Evolutionary conservation across 2,797 vertebrate genomes (phyloP).

Genomic region (Chiroxiphia lanceolata): DNA sequence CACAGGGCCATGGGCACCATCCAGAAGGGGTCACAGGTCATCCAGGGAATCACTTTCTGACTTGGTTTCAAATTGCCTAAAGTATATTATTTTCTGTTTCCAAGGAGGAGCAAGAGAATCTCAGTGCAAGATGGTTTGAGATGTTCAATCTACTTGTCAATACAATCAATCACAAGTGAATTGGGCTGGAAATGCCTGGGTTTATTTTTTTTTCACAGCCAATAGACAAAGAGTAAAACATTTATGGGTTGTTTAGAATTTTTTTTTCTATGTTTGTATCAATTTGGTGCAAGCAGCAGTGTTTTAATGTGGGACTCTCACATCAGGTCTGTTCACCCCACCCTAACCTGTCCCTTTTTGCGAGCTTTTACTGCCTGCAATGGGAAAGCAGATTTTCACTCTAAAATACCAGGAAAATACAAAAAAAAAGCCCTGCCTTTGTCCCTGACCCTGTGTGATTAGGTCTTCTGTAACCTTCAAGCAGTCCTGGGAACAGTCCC

Average conservation of each 20-base stretch:
- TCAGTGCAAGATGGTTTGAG: background rate
- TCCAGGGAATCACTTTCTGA: background rate
- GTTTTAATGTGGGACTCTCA: background rate
- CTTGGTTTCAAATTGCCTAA: background rate
- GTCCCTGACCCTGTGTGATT: background rate
- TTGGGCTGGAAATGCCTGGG: background rate
- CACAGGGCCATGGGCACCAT: accelerated
- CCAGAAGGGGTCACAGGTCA: background rate
- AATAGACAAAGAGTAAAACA: background rate
- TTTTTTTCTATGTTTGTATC: background rate
- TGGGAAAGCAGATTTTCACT: background rate
- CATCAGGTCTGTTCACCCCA: background rate
- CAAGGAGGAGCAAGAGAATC: background rate
- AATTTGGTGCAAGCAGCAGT: background rate
- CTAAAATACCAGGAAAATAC: background rate
- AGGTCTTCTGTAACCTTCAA: background rate
- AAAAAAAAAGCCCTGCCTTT: background rate
- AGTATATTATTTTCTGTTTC: background rate
- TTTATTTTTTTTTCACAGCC: background rate
- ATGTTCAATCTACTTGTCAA: accelerated
- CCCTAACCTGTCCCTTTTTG: background rate
- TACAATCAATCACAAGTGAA: background rate
- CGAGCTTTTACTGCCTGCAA: background rate
- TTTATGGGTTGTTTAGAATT: background rate
- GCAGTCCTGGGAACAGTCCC: background rate